These are phyloP conservation scores for Gobio gobio DNA, from an alignment of 2,113 vertebrate genomes.

Conservation along the genomic window DNA sequence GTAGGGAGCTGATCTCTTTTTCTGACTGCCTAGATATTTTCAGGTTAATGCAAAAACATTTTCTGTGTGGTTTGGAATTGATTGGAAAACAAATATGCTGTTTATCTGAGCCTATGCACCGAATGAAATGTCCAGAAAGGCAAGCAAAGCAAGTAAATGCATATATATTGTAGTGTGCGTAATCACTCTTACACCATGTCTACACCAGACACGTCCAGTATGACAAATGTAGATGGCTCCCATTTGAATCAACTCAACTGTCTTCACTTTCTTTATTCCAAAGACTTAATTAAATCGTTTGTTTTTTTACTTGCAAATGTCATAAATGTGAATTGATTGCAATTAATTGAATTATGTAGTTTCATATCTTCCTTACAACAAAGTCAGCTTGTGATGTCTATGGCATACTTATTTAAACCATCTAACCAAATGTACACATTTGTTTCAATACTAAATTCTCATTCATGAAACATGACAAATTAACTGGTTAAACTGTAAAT, in stretches of 20 bases:
- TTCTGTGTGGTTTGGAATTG: constrained; percentile 8
- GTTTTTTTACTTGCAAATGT: background rate
- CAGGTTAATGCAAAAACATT: background rate
- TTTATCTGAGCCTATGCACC: constrained; percentile 43
- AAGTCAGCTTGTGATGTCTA: background rate
- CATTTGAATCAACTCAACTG: background rate
- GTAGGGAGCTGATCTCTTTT: constrained; percentile 17
- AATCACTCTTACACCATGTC: constrained; percentile 3
- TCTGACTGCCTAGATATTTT: constrained; percentile 8
- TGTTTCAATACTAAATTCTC: background rate
- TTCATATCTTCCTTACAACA: background rate
- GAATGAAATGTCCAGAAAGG: constrained; percentile 42
- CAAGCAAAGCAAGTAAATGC: constrained; percentile 39
- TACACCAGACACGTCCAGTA: background rate
- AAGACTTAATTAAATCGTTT: background rate
- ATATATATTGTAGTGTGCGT: constrained; percentile 24
- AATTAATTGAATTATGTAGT: background rate
- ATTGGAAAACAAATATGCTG: background rate
- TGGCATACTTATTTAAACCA: background rate
- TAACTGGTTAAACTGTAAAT: background rate
- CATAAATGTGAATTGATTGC: background rate
- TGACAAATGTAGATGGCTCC: background rate
- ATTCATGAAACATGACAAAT: background rate
- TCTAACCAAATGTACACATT: background rate
- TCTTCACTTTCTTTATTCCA: background rate